phyloP scores from a whole-genome alignment of 2,888 invertebrate species.

The Phania funesta region DNA sequence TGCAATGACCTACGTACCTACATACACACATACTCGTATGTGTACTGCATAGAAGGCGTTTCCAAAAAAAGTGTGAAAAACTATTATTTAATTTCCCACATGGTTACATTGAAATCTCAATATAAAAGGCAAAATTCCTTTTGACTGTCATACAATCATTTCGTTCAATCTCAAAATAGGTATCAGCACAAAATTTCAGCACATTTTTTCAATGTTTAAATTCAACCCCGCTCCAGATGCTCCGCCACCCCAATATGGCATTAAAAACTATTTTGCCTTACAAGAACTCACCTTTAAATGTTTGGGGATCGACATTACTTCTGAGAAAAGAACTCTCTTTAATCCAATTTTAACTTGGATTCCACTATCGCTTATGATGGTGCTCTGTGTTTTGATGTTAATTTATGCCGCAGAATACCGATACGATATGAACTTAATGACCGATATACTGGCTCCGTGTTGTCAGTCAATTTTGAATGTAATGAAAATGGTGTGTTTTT shows the following conservation, averaged over 20 bases:
- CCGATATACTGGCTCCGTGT: constrained; percentile 54
- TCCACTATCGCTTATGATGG: neutral
- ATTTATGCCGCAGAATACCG: constrained; percentile 37
- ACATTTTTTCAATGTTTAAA: constrained; percentile 11
- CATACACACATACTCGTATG: too few relatives aligned
- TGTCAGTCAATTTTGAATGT: constrained; percentile 45
- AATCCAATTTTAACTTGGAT: constrained; percentile 1
- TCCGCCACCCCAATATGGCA: constrained; percentile 10
- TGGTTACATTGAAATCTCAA: too few relatives aligned
- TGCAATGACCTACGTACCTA: too few relatives aligned
- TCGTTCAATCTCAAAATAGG: too few relatives aligned
- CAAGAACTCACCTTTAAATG: constrained; percentile 26
- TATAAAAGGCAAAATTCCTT: too few relatives aligned
- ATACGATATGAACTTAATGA: constrained; percentile 46
- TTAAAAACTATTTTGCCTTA: constrained; percentile 22
- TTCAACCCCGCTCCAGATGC: neutral
- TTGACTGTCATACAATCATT: too few relatives aligned
- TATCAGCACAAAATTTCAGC: too few relatives aligned
- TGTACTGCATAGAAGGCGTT: too few relatives aligned
- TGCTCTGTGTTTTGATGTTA: neutral
- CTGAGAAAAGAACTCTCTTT: neutral
- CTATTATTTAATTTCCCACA: too few relatives aligned
- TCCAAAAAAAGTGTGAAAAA: too few relatives aligned
- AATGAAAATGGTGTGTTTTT: constrained; percentile 52
- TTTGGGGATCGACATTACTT: constrained; percentile 25